These are phyloP conservation scores for Vanessa tameamea DNA, from an alignment of 1,140 invertebrate species.

Conservation along the genomic window DNA sequence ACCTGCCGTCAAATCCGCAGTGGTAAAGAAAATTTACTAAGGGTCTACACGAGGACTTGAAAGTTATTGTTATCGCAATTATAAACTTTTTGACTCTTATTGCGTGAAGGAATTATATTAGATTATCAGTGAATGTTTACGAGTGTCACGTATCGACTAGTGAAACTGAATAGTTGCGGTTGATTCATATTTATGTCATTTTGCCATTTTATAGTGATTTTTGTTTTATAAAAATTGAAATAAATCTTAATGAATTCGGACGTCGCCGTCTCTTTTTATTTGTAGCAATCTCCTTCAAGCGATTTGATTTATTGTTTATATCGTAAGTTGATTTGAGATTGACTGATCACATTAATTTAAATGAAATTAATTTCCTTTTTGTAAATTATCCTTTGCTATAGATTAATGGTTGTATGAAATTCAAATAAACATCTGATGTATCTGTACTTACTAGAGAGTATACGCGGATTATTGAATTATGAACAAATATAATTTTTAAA, in stretches of 20 bases:
- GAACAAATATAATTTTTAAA: conserved; percentile 37
- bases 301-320: conserved; percentile 17
- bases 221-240: conserved; percentile 20
- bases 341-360: conserved; percentile 15
- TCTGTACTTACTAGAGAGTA: conserved; percentile 36
- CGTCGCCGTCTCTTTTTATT: conserved; percentile 36
- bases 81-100: conserved; percentile 11
- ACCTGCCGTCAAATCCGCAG: conserved; percentile 77
- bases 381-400: conserved; percentile 28
- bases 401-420: conserved; percentile 8
- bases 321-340: conserved; percentile 5
- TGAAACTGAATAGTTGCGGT: neutral
- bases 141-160: conserved; percentile 11
- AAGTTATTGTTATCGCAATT: neutral
- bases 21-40: conserved; percentile 54
- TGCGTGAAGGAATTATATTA: conserved; percentile 6
- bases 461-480: conserved; percentile 22
- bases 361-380: conserved; percentile 10
- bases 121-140: conserved; percentile 15
- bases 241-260: conserved; percentile 28
- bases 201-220: conserved; percentile 34
- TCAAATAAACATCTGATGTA: conserved; percentile 17
- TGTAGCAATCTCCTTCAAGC: conserved; percentile 16
- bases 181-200: conserved; percentile 18
- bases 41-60: neutral